These are phyloP conservation scores for Eupithecia vulgata DNA, from an alignment of 2,888 invertebrate genomes.

Conservation along the genomic window DNA sequence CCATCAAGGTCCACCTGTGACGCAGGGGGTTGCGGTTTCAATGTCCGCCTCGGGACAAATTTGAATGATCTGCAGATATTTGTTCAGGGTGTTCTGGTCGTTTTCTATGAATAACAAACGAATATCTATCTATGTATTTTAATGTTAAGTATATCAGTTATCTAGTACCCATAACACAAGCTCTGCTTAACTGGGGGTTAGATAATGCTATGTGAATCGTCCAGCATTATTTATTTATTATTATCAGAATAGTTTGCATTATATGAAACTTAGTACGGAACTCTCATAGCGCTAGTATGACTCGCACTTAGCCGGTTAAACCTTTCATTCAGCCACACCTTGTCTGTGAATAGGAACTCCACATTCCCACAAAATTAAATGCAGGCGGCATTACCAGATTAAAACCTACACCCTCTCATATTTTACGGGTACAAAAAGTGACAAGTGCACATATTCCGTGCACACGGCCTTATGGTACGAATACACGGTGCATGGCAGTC, in stretches of 20 bases:
- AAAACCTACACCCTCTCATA: constrained; percentile 38
- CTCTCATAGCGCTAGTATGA: not conserved
- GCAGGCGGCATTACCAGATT: constrained; percentile 32
- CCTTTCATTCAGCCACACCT: not conserved
- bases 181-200: too few relatives aligned
- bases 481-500: not conserved
- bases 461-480: constrained; percentile 14
- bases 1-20: too few relatives aligned
- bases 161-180: too few relatives aligned
- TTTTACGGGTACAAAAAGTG: constrained; percentile 37
- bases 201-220: too few relatives aligned
- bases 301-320: not conserved
- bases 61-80: too few relatives aligned
- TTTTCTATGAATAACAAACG: too few relatives aligned
- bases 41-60: too few relatives aligned
- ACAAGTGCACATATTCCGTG: constrained; percentile 47
- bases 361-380: constrained; percentile 1
- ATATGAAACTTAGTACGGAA: not conserved
- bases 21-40: too few relatives aligned
- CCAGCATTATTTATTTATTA: too few relatives aligned
- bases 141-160: too few relatives aligned
- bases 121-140: too few relatives aligned
- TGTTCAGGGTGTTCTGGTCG: too few relatives aligned
- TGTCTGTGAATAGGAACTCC: not conserved
- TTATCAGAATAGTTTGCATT: not conserved